Evolutionary conservation across 2,113 vertebrate species (phyloP), one percentile per base, ranked within the genome.

Genomic region (Microcebus jonahi): DNA sequence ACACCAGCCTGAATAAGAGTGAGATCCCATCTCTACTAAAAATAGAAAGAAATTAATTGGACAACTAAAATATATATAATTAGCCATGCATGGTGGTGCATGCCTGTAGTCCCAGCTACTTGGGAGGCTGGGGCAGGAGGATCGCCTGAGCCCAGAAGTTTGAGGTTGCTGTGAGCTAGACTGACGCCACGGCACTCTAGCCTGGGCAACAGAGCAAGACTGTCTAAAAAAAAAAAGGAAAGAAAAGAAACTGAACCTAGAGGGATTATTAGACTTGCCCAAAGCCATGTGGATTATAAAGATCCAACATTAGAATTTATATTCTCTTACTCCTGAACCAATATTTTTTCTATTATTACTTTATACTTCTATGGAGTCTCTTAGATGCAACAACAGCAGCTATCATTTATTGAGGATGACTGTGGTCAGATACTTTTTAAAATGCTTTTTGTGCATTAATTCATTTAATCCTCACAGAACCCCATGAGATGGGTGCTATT

Each of bases 321-420:
- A 13, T 48, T 18, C 42, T 42, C 71, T 91, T 53, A 70, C 34
- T 85, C 29, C 34, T 83, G 50, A 67, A 31, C 8, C 15, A 31
- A 12, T 23, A 29, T 36, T 79, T 93, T 89, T 84, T 65, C 36
- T 79, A 61, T 53, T 48, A 79, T 76, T 91, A 57, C 42, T 55
- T 50, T 88, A 23, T 57, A 36, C 20, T 77, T 91, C 18, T 12
- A 12, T 48, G 42, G 57, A 36, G 14, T 61, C 57, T 20, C 29
- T 65, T 65, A 39, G 36, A 65, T 48, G 12, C 11, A 48, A 53
- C 4, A 67, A 70, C 31, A 50, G 11, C 39, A 89, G 31, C 63
- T 95, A 18, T 85, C 57, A 59, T 82, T 97, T 80, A 65, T 61
- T 70, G n/a, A 91, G 36, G 23, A 75, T 57, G 48, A n/a, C 50